These are phyloP conservation scores for Drosophila ananassae DNA, from an alignment of 1,140 invertebrate species.

Conservation along the genomic window DNA sequence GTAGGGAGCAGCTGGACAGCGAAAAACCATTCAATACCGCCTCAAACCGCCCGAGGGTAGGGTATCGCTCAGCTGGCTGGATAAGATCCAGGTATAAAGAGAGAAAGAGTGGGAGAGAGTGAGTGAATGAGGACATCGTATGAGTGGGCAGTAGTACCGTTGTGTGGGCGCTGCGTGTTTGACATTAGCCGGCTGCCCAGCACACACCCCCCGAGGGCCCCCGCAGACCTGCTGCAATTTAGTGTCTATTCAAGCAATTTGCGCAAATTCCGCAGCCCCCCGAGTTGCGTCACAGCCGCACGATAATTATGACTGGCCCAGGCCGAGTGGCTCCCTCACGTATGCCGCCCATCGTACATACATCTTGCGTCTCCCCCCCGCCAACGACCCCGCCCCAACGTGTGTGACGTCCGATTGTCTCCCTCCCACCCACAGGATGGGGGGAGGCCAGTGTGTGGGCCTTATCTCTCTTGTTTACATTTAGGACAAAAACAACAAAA, in stretches of 20 bases:
- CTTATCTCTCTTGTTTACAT: slow-evolving; percentile 13
- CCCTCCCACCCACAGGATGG: not conserved
- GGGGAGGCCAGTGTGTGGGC: slow-evolving; percentile 15
- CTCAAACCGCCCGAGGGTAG: slow-evolving; percentile 54
- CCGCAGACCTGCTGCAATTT: slow-evolving; percentile 19
- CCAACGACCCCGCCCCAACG: not conserved
- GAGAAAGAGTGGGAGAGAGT: not conserved
- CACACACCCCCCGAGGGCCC: not conserved
- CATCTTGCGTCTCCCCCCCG: not conserved
- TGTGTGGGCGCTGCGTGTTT: slow-evolving; percentile 24
- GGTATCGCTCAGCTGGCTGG: slow-evolving; percentile 28
- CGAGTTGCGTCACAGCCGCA: slow-evolving; percentile 68
- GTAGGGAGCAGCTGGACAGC: not conserved
- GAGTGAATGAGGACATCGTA: not conserved
- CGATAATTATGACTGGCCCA: slow-evolving; percentile 67
- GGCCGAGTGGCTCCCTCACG: slow-evolving; percentile 19
- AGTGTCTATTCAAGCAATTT: slow-evolving; percentile 67
- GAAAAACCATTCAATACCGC: slow-evolving; percentile 53
- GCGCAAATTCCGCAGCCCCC: slow-evolving; percentile 66
- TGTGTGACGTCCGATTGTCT: slow-evolving; percentile 26
- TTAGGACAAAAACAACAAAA: not conserved
- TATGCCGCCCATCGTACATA: slow-evolving; percentile 15
- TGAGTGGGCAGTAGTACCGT: slow-evolving; percentile 10
- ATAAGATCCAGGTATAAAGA: not conserved
- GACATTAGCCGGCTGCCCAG: slow-evolving; percentile 52